Percentiles rank a stretch among this genome's conserved stretches.
phyloP scores from a whole-genome alignment of 2,113 vertebrate species.

The Crotalus horridus region DNA sequence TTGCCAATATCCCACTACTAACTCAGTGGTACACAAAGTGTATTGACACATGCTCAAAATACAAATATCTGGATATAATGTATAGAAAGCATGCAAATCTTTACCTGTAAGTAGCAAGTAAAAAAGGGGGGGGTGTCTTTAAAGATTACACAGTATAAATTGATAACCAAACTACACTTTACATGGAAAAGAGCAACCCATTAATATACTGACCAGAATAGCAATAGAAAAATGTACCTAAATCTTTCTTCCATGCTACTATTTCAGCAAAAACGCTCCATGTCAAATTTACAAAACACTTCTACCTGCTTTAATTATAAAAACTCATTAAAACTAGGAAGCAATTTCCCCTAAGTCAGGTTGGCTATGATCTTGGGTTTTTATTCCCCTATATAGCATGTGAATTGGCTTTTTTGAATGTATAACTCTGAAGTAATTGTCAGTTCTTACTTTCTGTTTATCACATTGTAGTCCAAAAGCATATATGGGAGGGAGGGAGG shows the following conservation, averaged over 20 bases:
- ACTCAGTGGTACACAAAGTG: background rate
- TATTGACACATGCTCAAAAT: background rate
- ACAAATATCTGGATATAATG: background rate
- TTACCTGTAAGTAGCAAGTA: background rate
- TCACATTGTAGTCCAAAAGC: background rate
- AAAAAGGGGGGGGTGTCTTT: background rate
- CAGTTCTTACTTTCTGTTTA: background rate
- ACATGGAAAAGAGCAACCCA: background rate
- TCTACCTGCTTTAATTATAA: background rate
- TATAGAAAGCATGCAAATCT: background rate
- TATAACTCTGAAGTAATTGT: background rate
- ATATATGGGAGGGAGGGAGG: background rate
- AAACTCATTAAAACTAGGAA: background rate
- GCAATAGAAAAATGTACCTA: background rate
- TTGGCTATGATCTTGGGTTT: background rate
- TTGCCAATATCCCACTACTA: background rate
- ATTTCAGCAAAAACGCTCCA: background rate
- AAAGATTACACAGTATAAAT: background rate
- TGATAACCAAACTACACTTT: background rate
- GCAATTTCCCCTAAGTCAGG: background rate
- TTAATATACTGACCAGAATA: background rate
- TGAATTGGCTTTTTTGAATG: background rate
- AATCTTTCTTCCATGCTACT: background rate
- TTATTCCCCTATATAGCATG: background rate
- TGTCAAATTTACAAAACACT: background rate